These are phyloP conservation scores for Caenorhabditis sulstoni DNA, from an alignment of 2,888 invertebrate species.

Conservation along the genomic window DNA sequence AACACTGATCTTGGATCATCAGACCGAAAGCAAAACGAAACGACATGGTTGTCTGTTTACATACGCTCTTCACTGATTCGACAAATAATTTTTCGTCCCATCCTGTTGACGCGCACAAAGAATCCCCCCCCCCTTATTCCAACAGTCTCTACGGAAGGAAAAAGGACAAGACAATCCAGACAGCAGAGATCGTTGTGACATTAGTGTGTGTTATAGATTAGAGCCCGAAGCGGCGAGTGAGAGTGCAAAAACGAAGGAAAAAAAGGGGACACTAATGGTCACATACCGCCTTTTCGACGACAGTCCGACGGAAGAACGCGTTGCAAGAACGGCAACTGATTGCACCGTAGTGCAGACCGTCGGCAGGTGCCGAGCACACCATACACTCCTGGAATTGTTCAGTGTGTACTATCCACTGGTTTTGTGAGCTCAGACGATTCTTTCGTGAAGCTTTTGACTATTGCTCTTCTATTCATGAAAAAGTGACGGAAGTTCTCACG, in stretches of 20 bases:
- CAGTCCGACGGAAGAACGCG: constrained; percentile 75
- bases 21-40: constrained; percentile 9
- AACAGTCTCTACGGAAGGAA: no score
- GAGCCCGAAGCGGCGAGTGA: no score
- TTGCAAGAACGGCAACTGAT: constrained; percentile 73
- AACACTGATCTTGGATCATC: constrained; percentile 39
- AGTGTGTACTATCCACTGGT: no score
- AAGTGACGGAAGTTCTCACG: background rate
- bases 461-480: constrained; percentile 2
- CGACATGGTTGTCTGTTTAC: constrained; percentile 17
- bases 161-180: no score
- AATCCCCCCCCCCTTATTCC: background rate
- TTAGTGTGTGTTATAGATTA: no score
- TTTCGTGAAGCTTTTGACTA: no score
- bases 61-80: constrained; percentile 44
- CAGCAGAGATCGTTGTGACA: no score
- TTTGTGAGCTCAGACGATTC: no score
- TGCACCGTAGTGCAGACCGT: constrained; percentile 77
- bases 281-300: constrained; percentile 75
- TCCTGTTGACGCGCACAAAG: constrained; percentile 22
- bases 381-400: constrained; percentile 62
- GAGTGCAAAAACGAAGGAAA: constrained; percentile 11
- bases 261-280: no score
- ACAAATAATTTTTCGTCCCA: constrained; percentile 39
- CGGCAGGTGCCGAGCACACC: constrained; percentile 74